Base-by-base conservation (phyloP, 2,113 vertebrate genomes). In the Clarias macrocephalus region DNA sequence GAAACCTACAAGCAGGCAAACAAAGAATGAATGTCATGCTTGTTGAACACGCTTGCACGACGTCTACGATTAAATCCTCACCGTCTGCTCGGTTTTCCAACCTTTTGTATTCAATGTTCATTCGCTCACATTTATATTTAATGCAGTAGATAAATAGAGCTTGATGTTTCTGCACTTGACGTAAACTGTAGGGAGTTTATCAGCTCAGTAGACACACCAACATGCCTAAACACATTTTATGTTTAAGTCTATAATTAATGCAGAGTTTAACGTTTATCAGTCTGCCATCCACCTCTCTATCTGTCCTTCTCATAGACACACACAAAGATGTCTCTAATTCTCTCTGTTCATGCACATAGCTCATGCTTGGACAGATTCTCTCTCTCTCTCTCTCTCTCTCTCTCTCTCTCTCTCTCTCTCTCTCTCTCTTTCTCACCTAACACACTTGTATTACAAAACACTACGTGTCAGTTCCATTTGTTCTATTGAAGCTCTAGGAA, bases 211-310 rank as follows among this genome's bases (percentile, higher is more conserved):
- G 12, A 79, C 48, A 21, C 77, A 80, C 56, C 21, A 19, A 57
- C 54, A 59, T 2, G 19, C 56, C 28, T 59, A 80, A 21, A n/a
- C 28, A 59, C 54, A 80, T 56, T 80, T 37, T 60, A 28, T 23
- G 33, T 59, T 60, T 59, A 80, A 59, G 28, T 80, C 77, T 59
- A 80, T 80, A 80, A 60, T 60, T 59, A 80, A 80, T 80, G 77
- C 28, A 80, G 77, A 37, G 59, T 80, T 80, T 80, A 60, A 80
- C 77, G 28, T 80, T 80, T 80, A 59, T 60, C 56, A 60, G 1
- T 60, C 77, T 80, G 77, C 10, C 56, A 80, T 37, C 9, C 77
- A 80, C 18, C 18, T 23, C 28, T 79, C 12, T 79, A 2, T 33
- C 54, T 33, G 8, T 28, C 76, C 5, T 11, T 13, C 37, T n/a